Percentiles rank a stretch among this genome's conserved stretches.
Evolutionary conservation across 2,888 invertebrate genomes (phyloP).

Genomic region (Drosophila acutilabella): DNA sequence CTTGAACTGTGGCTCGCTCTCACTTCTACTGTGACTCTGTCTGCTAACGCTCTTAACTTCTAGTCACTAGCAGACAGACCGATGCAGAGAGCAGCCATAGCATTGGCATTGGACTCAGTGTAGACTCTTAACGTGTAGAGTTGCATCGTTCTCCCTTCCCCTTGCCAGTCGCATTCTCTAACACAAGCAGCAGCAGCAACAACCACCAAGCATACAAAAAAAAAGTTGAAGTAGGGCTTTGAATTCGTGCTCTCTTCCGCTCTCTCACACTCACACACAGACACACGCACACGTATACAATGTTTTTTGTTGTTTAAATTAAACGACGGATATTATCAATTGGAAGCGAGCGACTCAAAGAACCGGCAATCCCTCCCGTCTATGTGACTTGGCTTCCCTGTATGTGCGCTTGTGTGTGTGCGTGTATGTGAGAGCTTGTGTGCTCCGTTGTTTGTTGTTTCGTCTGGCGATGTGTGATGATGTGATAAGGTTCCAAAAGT

Average conservation of each 20-base stretch:
- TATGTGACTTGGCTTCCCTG: slow-evolving; percentile 17
- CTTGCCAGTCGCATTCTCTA: slow-evolving; percentile 15
- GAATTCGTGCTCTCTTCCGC: slow-evolving; percentile 21
- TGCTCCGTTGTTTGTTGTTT: slow-evolving; percentile 50
- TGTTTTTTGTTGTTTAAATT: slow-evolving; percentile 59
- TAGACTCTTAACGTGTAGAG: slow-evolving; percentile 56
- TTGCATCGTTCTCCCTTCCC: slow-evolving; percentile 27
- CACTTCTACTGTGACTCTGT: slow-evolving; percentile 14
- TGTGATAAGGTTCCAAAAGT: slow-evolving; percentile 58
- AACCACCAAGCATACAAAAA: slow-evolving; percentile 49
- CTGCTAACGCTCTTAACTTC: slow-evolving; percentile 61
- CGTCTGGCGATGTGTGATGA: slow-evolving; percentile 53
- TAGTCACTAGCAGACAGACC: slow-evolving; percentile 57
- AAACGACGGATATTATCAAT: slow-evolving; percentile 75
- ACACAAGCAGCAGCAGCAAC: slow-evolving; percentile 38
- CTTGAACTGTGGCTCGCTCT: slow-evolving; percentile 4
- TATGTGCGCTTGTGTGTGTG: slow-evolving; percentile 16
- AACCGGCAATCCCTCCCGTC: slow-evolving; percentile 46
- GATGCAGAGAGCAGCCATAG: slow-evolving; percentile 22
- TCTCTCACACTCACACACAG: slow-evolving; percentile 14
- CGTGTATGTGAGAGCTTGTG: slow-evolving; percentile 7
- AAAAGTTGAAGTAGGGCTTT: slow-evolving; percentile 69
- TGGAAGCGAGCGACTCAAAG: slow-evolving; percentile 55
- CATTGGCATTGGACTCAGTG: slow-evolving; percentile 40
- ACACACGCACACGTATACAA: slow-evolving; percentile 15